Evolutionary conservation across 2,888 invertebrate genomes (phyloP), one percentile per base, ranked within the genome.

Genomic region (Mycalesis mineus): DNA sequence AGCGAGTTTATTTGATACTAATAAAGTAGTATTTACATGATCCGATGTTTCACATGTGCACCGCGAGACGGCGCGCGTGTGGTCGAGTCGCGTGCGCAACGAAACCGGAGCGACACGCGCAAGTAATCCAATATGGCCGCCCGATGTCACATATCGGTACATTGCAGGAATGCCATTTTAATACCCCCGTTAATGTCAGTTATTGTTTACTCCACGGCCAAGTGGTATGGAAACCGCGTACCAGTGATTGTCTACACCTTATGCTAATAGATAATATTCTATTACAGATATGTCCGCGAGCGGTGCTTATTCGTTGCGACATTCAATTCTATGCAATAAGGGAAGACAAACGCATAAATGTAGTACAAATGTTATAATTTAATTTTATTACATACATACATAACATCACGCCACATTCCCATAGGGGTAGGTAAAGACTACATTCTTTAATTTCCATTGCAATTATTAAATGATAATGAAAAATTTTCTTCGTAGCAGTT

Each of bases 41-140:
- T 37, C 37, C 37, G 49, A 39, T 49, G 39, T 28, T 39, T 39
- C 39, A 57, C 50, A 45, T 50, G 47, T 59, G 41, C 44, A 47
- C n/a, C 41, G 28, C 14, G 84, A 87, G 86, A 88, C 85, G 85
- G 81, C 87, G 87, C 80, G 86, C 80, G 88, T 87, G 89, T 88
- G 88, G 88, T 83, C 88, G 75, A 77, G 85, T 84, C 88, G 87
- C 88, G 88, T 87, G 88, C 88, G 87, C 87, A 79, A 68, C 73
- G 83, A 79, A 87, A 88, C 87, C 86, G 80, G 82, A 88, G 84
- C 82, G 86, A 87, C 88, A 84, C 84, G 87, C 84, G 82, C 82
- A 81, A 78, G 88, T 88, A 89, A 89, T 83, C 77, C 83, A 87
- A 88, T 88, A 88, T 84, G 85, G 84, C 85, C 78, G 84, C 71